A percentile compares a stretch with the other conserved stretches of the same genome.
Conservation (phyloP, 35 echinoderm and acorn worm species). For the Apostichopus californicus region DNA sequence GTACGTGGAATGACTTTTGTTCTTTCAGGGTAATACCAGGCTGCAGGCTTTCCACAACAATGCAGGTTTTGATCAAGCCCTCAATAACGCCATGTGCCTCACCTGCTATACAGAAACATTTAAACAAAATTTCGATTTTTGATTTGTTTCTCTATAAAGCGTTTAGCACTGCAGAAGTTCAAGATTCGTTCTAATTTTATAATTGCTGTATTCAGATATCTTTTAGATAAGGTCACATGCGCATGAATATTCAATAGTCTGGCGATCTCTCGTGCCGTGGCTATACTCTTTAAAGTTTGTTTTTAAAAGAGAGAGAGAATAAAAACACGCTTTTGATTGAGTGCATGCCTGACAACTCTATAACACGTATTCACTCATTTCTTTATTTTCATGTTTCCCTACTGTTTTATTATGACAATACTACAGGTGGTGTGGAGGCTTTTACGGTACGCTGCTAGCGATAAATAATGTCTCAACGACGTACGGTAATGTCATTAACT, state of each 20-base stretch:
- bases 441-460: slow-evolving; percentile 10
- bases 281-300: neutral
- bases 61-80: no score
- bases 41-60: no score
- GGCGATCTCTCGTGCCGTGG: neutral
- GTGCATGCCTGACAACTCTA: neutral
- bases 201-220: neutral
- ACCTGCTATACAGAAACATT: no score
- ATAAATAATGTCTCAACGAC: slow-evolving; percentile 44
- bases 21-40: no score
- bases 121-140: no score
- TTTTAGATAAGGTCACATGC: neutral
- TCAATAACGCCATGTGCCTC: no score
- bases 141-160: no score
- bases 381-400: slow-evolving; percentile 32
- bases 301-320: neutral
- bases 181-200: no score
- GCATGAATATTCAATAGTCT: neutral
- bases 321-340: neutral
- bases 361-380: neutral
- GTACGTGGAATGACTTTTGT: no score
- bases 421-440: slow-evolving; percentile 38
- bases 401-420: slow-evolving; percentile 53
- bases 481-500: slow-evolving; percentile 48
- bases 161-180: no score